Percentiles rank a stretch among this genome's conserved stretches.
Conservation (phyloP, 2,113 vertebrate species). For the Crotalus tigris region DNA sequence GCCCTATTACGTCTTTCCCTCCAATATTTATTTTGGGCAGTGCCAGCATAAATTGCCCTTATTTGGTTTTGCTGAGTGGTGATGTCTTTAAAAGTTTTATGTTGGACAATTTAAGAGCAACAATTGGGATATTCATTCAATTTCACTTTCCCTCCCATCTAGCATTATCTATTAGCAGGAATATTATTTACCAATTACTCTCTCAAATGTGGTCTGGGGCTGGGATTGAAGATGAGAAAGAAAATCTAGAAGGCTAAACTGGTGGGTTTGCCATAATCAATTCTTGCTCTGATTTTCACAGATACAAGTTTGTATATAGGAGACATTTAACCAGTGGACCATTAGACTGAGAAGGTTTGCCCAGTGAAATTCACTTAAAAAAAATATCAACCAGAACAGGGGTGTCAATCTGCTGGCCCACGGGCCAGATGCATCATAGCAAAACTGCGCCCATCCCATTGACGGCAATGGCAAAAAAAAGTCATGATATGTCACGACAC, state of each 20-base stretch:
- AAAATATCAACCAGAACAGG: background rate
- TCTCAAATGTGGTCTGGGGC: background rate
- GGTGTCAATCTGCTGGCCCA: too few species aligned
- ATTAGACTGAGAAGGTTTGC: background rate
- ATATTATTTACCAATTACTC: background rate
- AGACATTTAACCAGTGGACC: background rate
- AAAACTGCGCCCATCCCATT: too few species aligned
- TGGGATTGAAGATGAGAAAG: background rate
- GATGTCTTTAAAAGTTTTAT: background rate
- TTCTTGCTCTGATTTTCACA: background rate
- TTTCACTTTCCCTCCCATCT: background rate
- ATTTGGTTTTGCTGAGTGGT: background rate
- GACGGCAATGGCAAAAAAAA: too few species aligned
- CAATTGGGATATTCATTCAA: background rate
- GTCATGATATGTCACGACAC: too few species aligned
- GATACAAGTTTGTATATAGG: background rate
- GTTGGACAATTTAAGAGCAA: background rate
- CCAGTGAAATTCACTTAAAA: background rate
- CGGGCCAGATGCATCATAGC: too few species aligned
- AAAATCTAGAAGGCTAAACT: background rate
- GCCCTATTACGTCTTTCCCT: background rate
- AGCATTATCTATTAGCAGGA: background rate
- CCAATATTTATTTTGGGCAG: background rate
- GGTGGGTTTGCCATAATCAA: background rate
- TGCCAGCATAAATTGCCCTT: background rate